Evolutionary conservation across 1,140 invertebrate species (phyloP).

Genomic region (Cydia pomonella): DNA sequence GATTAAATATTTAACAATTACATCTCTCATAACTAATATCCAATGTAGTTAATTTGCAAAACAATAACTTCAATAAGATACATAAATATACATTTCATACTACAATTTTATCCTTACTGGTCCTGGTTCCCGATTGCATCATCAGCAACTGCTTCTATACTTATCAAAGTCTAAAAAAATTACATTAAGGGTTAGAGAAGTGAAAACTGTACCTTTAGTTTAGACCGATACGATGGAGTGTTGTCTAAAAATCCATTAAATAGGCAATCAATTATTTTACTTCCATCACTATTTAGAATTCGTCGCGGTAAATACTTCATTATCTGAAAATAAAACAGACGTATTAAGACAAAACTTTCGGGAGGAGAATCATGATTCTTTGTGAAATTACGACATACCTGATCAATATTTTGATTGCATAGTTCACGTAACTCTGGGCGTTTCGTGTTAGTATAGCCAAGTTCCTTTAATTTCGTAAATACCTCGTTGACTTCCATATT

Average conservation of each 20-base stretch:
- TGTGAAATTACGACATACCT: conserved; percentile 40
- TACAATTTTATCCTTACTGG: too few species aligned
- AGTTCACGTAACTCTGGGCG: conserved; percentile 56
- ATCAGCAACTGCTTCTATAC: too few species aligned
- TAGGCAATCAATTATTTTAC: conserved; percentile 56
- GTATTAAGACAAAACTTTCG: conserved; percentile 2
- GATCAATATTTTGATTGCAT: conserved; percentile 55
- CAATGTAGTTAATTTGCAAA: too few species aligned
- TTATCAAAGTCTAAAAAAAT: too few species aligned
- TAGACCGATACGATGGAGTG: conserved; percentile 39
- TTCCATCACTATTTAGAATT: conserved; percentile 57
- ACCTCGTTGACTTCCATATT: conserved; percentile 51
- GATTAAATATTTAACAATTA: too few species aligned
- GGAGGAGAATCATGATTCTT: conserved; percentile 22
- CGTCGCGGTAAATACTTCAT: conserved; percentile 50
- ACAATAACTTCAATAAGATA: too few species aligned
- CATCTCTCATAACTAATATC: too few species aligned
- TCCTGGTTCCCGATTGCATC: too few species aligned
- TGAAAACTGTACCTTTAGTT: conserved; percentile 50
- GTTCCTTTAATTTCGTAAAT: conserved; percentile 55
- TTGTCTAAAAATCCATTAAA: conserved; percentile 60
- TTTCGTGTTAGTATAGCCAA: conserved; percentile 54
- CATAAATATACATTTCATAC: too few species aligned
- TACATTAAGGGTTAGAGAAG: not conserved
- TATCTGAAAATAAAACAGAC: conserved; percentile 48